A percentile compares a stretch with the other conserved stretches of the same genome.
Conservation (phyloP, 1,140 invertebrate species). For the Drosophila simulans region DNA sequence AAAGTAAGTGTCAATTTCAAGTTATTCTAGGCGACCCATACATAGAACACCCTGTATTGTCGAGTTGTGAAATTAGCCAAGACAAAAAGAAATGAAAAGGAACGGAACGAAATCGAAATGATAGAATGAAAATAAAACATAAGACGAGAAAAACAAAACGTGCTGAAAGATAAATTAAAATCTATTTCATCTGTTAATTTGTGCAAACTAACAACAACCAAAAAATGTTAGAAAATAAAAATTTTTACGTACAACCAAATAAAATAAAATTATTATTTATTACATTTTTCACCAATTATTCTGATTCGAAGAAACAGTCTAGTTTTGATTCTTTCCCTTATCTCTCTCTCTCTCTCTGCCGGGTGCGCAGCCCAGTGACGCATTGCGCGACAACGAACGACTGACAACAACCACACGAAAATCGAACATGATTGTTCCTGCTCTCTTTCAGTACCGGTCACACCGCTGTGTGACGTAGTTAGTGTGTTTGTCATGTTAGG, state of each 20-base stretch:
- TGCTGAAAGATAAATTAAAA: not conserved
- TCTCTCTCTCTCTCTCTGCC: not conserved
- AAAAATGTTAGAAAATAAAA: not conserved
- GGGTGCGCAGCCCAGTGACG: constrained; percentile 19
- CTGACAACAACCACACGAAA: constrained; percentile 33
- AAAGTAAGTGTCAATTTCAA: too few relatives aligned
- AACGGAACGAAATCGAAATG: constrained; percentile 3
- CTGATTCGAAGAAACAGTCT: constrained; percentile 2
- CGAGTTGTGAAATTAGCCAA: constrained; percentile 35
- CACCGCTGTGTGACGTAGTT: too few relatives aligned
- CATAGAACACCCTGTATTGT: not conserved
- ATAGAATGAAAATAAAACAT: not conserved
- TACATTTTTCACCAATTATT: not conserved
- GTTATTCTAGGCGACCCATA: not conserved
- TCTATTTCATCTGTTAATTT: not conserved
- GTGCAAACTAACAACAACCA: not conserved
- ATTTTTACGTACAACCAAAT: not conserved
- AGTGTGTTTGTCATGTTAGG: constrained; percentile 2
- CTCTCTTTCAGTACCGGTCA: too few relatives aligned
- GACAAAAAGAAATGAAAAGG: not conserved
- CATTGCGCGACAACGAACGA: not conserved
- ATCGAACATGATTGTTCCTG: constrained; percentile 45
- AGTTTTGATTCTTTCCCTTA: not conserved
- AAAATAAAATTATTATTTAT: not conserved
- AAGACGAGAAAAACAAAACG: not conserved